Evolutionary conservation across 1,140 invertebrate genomes (phyloP).

Genomic region (Drosophila setifemur): DNA sequence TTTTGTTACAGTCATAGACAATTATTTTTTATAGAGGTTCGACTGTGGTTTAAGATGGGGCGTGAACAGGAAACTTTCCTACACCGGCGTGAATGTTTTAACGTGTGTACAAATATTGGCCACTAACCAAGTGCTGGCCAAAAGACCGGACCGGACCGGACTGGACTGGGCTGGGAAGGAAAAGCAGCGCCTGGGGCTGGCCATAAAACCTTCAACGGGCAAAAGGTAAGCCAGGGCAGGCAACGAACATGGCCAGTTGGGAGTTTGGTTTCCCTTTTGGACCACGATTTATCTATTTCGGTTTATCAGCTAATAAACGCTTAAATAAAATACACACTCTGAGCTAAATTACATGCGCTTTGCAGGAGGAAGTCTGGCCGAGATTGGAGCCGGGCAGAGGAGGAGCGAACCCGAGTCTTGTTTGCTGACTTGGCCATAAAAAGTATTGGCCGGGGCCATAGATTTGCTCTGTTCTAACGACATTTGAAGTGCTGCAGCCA

Average conservation of each 20-base stretch:
- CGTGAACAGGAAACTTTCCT: slow-evolving; percentile 71
- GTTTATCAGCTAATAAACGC: slow-evolving; percentile 81
- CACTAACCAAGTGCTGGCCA: slow-evolving; percentile 61
- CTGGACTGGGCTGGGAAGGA: no score
- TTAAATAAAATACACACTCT: slow-evolving; percentile 81
- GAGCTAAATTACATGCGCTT: slow-evolving; percentile 73
- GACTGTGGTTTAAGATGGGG: slow-evolving; percentile 27
- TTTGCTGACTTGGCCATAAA: slow-evolving; percentile 37
- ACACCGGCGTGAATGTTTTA: slow-evolving; percentile 43
- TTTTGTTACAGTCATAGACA: neutral
- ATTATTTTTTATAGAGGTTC: neutral
- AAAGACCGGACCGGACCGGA: slow-evolving; percentile 17
- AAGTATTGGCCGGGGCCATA: slow-evolving; percentile 24
- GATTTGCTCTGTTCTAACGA: slow-evolving; percentile 64
- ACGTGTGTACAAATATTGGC: slow-evolving; percentile 64
- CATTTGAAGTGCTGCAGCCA: slow-evolving; percentile 63
- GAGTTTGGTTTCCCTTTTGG: slow-evolving; percentile 31
- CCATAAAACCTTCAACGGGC: slow-evolving; percentile 71
- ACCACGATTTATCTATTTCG: slow-evolving; percentile 72
- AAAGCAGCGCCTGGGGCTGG: slow-evolving; percentile 47
- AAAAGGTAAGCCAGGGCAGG: neutral
- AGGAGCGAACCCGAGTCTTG: slow-evolving; percentile 24
- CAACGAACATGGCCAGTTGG: neutral
- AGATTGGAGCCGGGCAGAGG: neutral
- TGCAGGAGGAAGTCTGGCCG: slow-evolving; percentile 23